Evolutionary conservation across 2,888 invertebrate species (phyloP), one percentile per base, ranked within the genome.

Genomic region (Philonicus albiceps): DNA sequence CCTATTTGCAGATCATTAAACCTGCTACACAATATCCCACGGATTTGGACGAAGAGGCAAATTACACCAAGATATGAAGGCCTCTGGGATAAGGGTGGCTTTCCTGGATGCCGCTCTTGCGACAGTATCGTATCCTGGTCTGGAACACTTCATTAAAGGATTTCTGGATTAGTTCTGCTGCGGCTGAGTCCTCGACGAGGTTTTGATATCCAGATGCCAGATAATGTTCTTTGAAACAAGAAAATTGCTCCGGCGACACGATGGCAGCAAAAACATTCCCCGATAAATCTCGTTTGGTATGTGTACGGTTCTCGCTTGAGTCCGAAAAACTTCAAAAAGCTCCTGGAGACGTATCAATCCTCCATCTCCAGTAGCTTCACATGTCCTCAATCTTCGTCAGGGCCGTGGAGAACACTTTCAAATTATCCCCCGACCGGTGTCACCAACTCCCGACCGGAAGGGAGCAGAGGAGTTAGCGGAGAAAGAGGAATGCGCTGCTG

Each of bases 1-100:
- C 84, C 84, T 73, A 84, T 84, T 84, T 84, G 84, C 84, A 73
- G 84, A 84, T 84, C 72, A 84, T 84, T 84, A 84, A 84, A 84
- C 73, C 43, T 73, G 73, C 40, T 53, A 73, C 84, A 84, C 30
- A 84, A 84, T 84, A 84, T 84, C 84, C 74, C 34, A 22, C 11
- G 73, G 84, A 84, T 84, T 84, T 84, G 43, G 72, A n/a, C 34
- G 49, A 73, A 43, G 43, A 84, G 84, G 73, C 84, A 84, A 84
- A 84, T 84, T 84, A 84, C 84, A 43, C 84, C 55, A 11, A 83
- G 72, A 73, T 72, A 73, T 43, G 43, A 27, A 40, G 8, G 73
- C 73, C 73, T 19, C 8, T 74, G 72, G 84, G 84, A 43, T 40
- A 73, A 84, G 43, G 73, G 37, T 27, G 73, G 43, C 73, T 84